A percentile compares a stretch with the other conserved stretches of the same genome.
These are phyloP conservation scores for Achroia grisella DNA, from an alignment of 1,140 invertebrate genomes.

Conservation along the genomic window DNA sequence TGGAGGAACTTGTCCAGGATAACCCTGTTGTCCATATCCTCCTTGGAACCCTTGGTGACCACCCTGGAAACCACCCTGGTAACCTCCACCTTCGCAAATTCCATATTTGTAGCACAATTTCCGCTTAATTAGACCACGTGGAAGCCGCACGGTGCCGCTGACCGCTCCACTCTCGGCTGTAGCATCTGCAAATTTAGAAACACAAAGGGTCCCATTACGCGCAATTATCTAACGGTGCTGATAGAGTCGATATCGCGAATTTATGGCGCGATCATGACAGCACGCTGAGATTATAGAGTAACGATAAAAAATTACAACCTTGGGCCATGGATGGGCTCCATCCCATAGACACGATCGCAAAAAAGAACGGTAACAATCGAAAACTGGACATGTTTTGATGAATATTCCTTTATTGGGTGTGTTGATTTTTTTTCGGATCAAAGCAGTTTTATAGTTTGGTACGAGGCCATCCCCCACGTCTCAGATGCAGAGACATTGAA, in stretches of 20 bases:
- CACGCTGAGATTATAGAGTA: conserved; percentile 19
- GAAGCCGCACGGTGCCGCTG: conserved; percentile 11
- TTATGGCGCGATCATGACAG: conserved; percentile 14
- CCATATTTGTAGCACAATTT: conserved; percentile 41
- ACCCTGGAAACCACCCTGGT: conserved; percentile 22
- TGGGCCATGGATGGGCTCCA: conserved; percentile 22
- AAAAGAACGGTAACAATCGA: conserved; percentile 21
- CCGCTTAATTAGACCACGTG: conserved; percentile 26
- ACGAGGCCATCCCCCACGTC: conserved; percentile 46
- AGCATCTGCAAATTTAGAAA: conserved; percentile 21
- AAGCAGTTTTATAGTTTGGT: conserved; percentile 45
- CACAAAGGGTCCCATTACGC: conserved; percentile 13
- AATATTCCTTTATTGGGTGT: conserved; percentile 27
- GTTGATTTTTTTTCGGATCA: conserved; percentile 27
- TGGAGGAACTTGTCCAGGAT: conserved; percentile 23
- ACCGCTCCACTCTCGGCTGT: conserved; percentile 7
- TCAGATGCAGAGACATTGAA: conserved; percentile 20
- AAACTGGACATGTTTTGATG: conserved; percentile 33
- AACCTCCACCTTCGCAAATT: conserved; percentile 24
- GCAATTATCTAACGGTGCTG: conserved; percentile 32
- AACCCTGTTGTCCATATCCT: conserved; percentile 26
- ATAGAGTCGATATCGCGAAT: conserved; percentile 10
- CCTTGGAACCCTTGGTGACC: conserved; percentile 15
- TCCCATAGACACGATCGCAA: conserved; percentile 14
- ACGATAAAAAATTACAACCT: conserved; percentile 42